These are phyloP conservation scores for Schizaphis graminum DNA, from an alignment of 2,888 invertebrate genomes.

Conservation along the genomic window DNA sequence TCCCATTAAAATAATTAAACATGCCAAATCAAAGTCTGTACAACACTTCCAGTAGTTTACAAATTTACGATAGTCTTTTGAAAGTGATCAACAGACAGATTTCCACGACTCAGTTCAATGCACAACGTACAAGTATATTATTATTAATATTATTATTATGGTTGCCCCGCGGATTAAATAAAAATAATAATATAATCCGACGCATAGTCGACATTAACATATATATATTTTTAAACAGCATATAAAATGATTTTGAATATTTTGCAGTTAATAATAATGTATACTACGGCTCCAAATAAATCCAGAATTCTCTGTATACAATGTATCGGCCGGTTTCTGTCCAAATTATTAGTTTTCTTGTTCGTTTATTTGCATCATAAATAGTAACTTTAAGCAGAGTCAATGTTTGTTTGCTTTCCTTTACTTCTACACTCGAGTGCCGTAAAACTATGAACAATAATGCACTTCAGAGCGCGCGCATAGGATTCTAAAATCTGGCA, in stretches of 20 bases:
- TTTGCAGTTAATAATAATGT: neutral
- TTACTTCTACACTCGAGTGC: neutral
- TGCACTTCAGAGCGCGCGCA: neutral
- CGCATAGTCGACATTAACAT: neutral
- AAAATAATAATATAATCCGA: neutral
- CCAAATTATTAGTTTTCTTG: conserved; percentile 43
- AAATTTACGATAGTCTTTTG: neutral
- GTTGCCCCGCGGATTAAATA: neutral
- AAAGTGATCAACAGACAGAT: neutral
- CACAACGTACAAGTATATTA: neutral
- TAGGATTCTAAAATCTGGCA: neutral
- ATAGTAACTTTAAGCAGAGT: conserved; percentile 27
- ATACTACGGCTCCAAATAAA: neutral
- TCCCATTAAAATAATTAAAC: conserved; percentile 41
- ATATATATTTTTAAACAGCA: neutral
- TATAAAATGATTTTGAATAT: neutral
- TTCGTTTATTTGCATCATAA: neutral
- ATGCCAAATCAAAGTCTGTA: neutral
- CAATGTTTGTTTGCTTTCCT: conserved; percentile 32
- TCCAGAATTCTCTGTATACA: neutral
- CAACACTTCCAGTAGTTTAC: neutral
- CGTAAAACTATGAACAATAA: conserved; percentile 5
- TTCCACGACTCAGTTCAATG: neutral
- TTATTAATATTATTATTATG: neutral
- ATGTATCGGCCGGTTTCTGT: neutral